Conservation (phyloP, 2,888 invertebrate species). For the Sarcophaga variegata region DNA sequence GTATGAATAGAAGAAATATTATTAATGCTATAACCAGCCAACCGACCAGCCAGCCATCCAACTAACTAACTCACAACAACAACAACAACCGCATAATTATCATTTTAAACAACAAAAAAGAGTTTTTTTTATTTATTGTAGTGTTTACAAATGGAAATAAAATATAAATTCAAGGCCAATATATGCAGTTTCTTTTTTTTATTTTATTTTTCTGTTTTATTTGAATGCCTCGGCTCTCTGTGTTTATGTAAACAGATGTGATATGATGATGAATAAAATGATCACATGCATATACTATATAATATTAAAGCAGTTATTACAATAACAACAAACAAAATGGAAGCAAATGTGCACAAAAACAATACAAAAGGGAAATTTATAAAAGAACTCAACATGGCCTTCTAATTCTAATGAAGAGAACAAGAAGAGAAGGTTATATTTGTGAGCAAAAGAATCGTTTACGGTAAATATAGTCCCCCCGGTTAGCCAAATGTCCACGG, state of each 20-base stretch:
- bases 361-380: no score
- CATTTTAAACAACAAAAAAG: background rate
- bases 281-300: no score
- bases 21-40: background rate
- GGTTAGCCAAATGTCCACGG: no score
- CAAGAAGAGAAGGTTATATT: no score
- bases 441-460: no score
- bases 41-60: background rate
- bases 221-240: background rate
- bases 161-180: slow-evolving; percentile 64
- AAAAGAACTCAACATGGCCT: no score
- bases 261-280: background rate
- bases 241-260: background rate
- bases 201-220: slow-evolving; percentile 1
- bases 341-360: no score
- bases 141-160: slow-evolving; percentile 4
- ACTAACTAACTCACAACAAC: background rate
- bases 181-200: slow-evolving; percentile 54
- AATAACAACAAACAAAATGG: no score
- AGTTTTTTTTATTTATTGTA: no score
- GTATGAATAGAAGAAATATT: background rate
- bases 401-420: no score
- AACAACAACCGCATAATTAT: background rate
- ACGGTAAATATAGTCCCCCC: no score
- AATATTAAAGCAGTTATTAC: no score